These are phyloP conservation scores for Alosa sapidissima DNA, from an alignment of 2,797 vertebrate genomes.

Conservation along the genomic window DNA sequence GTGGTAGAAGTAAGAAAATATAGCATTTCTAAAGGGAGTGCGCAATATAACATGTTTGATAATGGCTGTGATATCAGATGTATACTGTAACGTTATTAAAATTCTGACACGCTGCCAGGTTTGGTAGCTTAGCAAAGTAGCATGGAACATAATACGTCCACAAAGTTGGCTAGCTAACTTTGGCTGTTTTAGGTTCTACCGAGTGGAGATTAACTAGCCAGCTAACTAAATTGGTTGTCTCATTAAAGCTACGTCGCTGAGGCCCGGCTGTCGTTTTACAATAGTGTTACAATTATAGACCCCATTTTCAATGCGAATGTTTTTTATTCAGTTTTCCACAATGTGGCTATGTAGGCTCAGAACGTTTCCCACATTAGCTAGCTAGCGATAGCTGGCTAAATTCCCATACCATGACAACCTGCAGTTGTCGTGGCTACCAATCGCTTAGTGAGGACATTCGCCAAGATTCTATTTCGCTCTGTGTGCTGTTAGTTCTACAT, in stretches of 20 bases:
- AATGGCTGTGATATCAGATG: not conserved
- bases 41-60: not conserved
- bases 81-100: not conserved
- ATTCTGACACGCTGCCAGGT: not conserved
- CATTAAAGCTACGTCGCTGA: not conserved
- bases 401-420: constrained; percentile 18
- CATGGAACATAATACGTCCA: not conserved
- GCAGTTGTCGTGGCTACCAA: constrained; percentile 8
- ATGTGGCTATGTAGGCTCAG: not conserved
- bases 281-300: not conserved
- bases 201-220: not conserved
- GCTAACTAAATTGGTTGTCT: not conserved
- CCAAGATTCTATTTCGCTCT: not conserved
- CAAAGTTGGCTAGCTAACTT: not conserved
- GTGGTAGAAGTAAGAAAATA: not conserved
- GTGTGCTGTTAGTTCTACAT: not conserved
- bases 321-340: not conserved
- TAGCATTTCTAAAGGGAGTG: not conserved
- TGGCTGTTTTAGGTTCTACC: not conserved
- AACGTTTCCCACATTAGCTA: not conserved
- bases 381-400: not conserved
- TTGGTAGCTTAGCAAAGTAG: constrained; percentile 3
- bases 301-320: not conserved
- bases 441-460: not conserved
- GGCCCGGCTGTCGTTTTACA: not conserved